A percentile compares a stretch with the other conserved stretches of the same genome.
Conservation (phyloP, 2,888 invertebrate genomes). For the Drosophila paranaensis region DNA sequence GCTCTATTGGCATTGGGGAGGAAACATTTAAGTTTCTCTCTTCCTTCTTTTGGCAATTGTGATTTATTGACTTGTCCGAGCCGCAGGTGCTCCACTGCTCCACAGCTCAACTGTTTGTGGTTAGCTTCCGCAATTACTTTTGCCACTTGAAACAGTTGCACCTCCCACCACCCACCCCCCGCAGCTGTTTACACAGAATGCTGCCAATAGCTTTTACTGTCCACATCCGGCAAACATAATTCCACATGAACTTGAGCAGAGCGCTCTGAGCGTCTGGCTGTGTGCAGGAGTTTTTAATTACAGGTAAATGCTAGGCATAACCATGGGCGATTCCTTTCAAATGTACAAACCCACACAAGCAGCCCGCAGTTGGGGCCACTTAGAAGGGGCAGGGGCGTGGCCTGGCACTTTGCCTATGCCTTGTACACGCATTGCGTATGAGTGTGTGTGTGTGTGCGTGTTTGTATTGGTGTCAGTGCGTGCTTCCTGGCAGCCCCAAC, state of each 20-base stretch:
- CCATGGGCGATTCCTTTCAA: conserved; percentile 63
- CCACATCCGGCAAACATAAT: conserved; percentile 66
- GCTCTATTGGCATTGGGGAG: not conserved
- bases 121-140: conserved; percentile 67
- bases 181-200: conserved; percentile 7
- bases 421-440: not conserved
- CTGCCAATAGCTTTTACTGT: conserved; percentile 46
- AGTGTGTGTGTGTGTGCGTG: conserved; percentile 1
- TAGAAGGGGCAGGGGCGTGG: conserved; percentile 10
- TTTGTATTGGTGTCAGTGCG: conserved; percentile 63
- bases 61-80: conserved; percentile 65
- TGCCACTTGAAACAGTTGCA: conserved; percentile 44
- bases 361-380: conserved; percentile 40
- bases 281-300: conserved; percentile 41
- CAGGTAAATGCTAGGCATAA: conserved; percentile 50
- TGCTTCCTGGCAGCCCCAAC: conserved; percentile 58
- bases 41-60: conserved; percentile 24
- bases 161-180: no score
- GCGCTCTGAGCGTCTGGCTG: not conserved
- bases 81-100: conserved; percentile 51
- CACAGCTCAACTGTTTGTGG: conserved; percentile 19
- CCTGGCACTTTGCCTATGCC: conserved; percentile 42
- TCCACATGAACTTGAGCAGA: conserved; percentile 30
- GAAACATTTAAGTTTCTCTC: not conserved
- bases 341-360: conserved; percentile 3